phyloP scores from a whole-genome alignment of 2,888 invertebrate species.

The Leuctra nigra region DNA sequence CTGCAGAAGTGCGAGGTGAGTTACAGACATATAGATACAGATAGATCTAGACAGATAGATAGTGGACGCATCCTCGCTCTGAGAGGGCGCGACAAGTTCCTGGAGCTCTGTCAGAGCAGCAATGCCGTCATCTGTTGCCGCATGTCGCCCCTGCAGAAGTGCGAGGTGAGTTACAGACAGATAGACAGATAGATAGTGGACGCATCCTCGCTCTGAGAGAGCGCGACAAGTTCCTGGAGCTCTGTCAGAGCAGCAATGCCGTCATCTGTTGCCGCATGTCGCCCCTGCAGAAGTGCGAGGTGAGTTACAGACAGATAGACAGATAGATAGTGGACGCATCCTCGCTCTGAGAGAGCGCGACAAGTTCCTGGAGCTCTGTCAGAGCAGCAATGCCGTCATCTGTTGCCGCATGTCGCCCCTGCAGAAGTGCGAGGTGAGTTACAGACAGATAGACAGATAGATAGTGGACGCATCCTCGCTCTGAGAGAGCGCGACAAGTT shows the following conservation, averaged over 20 bases:
- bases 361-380: constrained; percentile 60
- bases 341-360: constrained; percentile 56
- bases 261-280: constrained; percentile 89
- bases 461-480: no score
- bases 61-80: no score
- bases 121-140: constrained; percentile 86
- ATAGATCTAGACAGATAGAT: no score
- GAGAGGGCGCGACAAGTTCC: constrained; percentile 54
- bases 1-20: constrained; percentile 78
- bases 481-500: constrained; percentile 56
- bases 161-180: constrained; percentile 53
- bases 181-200: no score
- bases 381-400: constrained; percentile 72
- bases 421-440: constrained; percentile 72
- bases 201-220: constrained; percentile 59
- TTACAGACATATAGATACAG: no score
- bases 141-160: constrained; percentile 85
- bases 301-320: constrained; percentile 38
- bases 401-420: constrained; percentile 86
- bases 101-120: constrained; percentile 61
- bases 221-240: constrained; percentile 55
- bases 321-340: no score
- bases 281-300: constrained; percentile 84
- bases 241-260: constrained; percentile 65
- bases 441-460: no score